Evolutionary conservation across 2,797 vertebrate species (phyloP).

Genomic region (Enteromius afrohamiltoni): DNA sequence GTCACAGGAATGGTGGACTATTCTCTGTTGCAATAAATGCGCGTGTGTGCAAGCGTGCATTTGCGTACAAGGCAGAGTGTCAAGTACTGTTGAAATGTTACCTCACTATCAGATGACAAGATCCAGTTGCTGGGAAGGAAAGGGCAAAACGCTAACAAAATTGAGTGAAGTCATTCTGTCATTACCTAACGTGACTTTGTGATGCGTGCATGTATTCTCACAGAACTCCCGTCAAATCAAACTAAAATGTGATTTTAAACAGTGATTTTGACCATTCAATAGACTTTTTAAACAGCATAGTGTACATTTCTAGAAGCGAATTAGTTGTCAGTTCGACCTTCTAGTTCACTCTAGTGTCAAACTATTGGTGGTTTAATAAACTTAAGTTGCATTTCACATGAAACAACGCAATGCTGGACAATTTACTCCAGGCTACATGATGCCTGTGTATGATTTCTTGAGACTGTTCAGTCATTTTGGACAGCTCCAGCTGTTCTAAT

Average conservation of each 20-base stretch:
- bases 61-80: slow-evolving; percentile 31
- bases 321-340: not conserved
- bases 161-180: slow-evolving; percentile 38
- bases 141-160: slow-evolving; percentile 48
- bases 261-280: not conserved
- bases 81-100: slow-evolving; percentile 51
- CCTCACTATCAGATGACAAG: slow-evolving; percentile 46
- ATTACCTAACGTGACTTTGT: slow-evolving; percentile 25
- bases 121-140: slow-evolving; percentile 42
- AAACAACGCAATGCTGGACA: not conserved
- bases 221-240: not conserved
- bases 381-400: not conserved
- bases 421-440: not conserved
- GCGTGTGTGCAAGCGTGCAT: slow-evolving; percentile 1
- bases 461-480: not conserved
- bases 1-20: slow-evolving; percentile 6
- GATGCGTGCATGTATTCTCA: slow-evolving; percentile 1
- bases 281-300: not conserved
- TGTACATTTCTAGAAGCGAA: not conserved
- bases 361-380: too few relatives aligned
- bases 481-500: not conserved
- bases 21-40: slow-evolving; percentile 30
- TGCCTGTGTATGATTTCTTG: not conserved
- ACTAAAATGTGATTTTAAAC: not conserved
- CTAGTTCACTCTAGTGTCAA: not conserved